These are phyloP conservation scores for Catotricha subobsoleta DNA, from an alignment of 2,888 invertebrate genomes.

Conservation along the genomic window DNA sequence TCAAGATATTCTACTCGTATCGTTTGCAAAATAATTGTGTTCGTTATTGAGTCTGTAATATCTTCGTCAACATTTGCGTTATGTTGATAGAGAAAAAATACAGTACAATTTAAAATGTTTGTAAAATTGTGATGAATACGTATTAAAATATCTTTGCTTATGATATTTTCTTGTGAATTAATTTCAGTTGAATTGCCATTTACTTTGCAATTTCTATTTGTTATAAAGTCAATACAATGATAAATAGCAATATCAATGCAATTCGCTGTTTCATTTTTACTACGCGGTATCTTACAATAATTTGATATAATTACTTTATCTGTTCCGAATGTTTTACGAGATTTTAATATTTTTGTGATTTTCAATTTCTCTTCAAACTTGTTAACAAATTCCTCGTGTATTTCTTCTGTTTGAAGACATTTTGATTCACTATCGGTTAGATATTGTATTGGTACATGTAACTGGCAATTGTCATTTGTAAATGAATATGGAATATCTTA, in stretches of 20 bases:
- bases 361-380: constrained; percentile 9
- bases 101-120: constrained; percentile 10
- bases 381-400: constrained; percentile 12
- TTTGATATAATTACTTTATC: constrained; percentile 7
- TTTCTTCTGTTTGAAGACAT: constrained; percentile 14
- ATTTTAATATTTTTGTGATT: constrained; percentile 7
- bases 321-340: constrained; percentile 4
- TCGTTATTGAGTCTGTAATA: background rate
- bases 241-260: constrained; percentile 7
- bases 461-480: background rate
- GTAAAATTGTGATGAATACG: constrained; percentile 18
- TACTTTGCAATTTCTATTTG: background rate
- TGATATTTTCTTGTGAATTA: background rate
- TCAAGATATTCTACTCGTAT: constrained; percentile 17
- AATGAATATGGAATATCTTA: constrained; percentile 3
- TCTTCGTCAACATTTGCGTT: background rate
- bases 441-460: constrained; percentile 17
- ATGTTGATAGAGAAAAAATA: constrained; percentile 10
- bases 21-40: constrained; percentile 11
- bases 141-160: constrained; percentile 11
- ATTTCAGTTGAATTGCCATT: background rate
- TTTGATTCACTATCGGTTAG: constrained; percentile 12
- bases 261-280: constrained; percentile 3
- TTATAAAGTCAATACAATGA: constrained; percentile 3
- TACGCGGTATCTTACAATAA: background rate